These are phyloP conservation scores for Drosophila baimaii DNA, from an alignment of 1,140 invertebrate genomes.

Conservation along the genomic window DNA sequence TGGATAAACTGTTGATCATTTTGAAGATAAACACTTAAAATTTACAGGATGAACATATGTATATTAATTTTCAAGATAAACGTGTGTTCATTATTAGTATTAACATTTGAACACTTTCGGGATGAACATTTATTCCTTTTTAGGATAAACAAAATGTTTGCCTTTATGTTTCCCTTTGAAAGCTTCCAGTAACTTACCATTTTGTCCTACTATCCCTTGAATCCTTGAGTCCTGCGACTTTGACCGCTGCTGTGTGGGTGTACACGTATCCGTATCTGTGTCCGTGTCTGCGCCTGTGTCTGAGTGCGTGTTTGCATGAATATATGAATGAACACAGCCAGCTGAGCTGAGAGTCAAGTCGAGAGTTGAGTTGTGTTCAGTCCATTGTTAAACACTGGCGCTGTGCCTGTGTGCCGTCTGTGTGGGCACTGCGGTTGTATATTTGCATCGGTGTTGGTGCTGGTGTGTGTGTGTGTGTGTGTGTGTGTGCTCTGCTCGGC, in stretches of 20 bases:
- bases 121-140: background rate
- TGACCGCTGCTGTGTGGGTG: conserved; percentile 33
- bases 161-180: background rate
- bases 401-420: conserved; percentile 15
- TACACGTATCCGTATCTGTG: conserved; percentile 14
- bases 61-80: too few relatives aligned
- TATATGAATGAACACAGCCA: conserved; percentile 69
- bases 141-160: background rate
- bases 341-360: conserved; percentile 63
- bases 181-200: background rate
- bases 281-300: conserved; percentile 6
- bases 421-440: conserved; percentile 41
- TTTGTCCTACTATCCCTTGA: background rate
- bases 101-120: too few relatives aligned
- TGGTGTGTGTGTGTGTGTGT: conserved; percentile 38
- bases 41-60: too few relatives aligned
- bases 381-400: conserved; percentile 70
- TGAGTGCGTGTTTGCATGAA: conserved; percentile 54
- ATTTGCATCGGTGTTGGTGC: conserved; percentile 23
- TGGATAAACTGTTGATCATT: too few relatives aligned
- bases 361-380: conserved; percentile 61
- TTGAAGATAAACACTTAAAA: too few relatives aligned
- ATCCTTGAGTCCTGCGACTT: conserved; percentile 1
- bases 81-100: too few relatives aligned
- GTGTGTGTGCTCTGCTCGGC: conserved; percentile 11